These are phyloP conservation scores for Zenarchopterus dispar DNA, from an alignment of 2,797 vertebrate species.

Conservation along the genomic window DNA sequence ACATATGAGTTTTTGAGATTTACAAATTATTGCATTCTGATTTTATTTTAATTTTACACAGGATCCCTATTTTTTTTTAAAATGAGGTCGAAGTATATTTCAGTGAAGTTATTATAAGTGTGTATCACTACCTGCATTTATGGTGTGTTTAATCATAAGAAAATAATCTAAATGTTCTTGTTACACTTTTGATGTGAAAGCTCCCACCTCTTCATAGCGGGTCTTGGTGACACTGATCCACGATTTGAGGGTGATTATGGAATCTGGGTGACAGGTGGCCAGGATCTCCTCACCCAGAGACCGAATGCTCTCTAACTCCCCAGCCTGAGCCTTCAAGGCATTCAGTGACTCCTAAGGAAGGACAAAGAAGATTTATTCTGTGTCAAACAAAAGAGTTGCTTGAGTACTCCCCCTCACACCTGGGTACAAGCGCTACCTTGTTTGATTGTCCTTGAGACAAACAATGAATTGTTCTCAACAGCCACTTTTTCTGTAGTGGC, in stretches of 20 bases:
- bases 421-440: constrained; percentile 6
- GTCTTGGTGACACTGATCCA: constrained; percentile 89
- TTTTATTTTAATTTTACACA: no score
- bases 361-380: background rate
- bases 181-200: background rate
- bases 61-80: no score
- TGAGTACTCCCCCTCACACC: background rate
- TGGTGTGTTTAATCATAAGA: background rate
- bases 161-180: background rate
- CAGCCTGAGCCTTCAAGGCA: constrained; percentile 78
- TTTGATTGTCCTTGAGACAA: constrained; percentile 22
- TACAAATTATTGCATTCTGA: no score
- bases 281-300: constrained; percentile 88
- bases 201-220: constrained; percentile 88
- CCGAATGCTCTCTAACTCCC: constrained; percentile 84
- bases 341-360: constrained; percentile 80
- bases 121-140: no score
- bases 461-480: constrained; percentile 34
- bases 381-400: background rate
- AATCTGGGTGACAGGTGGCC: constrained; percentile 86
- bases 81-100: no score
- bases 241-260: constrained; percentile 87
- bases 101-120: no score
- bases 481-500: constrained; percentile 19
- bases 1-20: no score